phyloP scores from a whole-genome alignment of 2,797 vertebrate genomes.

The Phoeniculus purpureus region DNA sequence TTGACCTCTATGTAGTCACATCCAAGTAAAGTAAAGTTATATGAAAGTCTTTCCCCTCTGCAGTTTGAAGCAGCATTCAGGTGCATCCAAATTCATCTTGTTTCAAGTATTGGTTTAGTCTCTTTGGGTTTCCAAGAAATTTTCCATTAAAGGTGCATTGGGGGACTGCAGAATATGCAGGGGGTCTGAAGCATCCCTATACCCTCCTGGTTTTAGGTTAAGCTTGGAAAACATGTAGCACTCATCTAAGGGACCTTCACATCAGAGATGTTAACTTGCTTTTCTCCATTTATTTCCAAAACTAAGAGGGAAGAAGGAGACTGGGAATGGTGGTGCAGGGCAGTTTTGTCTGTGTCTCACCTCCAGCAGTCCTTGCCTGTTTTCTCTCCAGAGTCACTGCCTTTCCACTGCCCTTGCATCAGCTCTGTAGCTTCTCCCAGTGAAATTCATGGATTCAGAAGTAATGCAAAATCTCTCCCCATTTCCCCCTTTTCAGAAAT shows the following conservation, averaged over 20 bases:
- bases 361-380: not conserved
- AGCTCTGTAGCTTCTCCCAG: not conserved
- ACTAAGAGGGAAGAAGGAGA: not conserved
- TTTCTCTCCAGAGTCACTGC: too few relatives aligned
- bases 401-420: not conserved
- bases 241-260: fast-evolving
- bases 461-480: not conserved
- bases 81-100: not conserved
- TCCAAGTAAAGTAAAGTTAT: not conserved
- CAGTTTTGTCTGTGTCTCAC: fast-evolving
- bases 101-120: not conserved
- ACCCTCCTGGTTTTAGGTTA: not conserved
- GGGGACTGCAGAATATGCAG: fast-evolving
- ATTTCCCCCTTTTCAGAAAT: constrained; percentile 1
- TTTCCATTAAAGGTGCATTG: not conserved
- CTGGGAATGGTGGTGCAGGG: not conserved
- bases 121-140: not conserved
- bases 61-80: not conserved
- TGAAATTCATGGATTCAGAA: not conserved
- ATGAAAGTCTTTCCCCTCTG: not conserved
- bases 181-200: not conserved
- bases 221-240: not conserved
- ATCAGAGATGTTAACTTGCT: too few relatives aligned
- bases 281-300: not conserved
- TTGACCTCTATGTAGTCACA: fast-evolving